Percentiles rank a stretch among this genome's conserved stretches.
Evolutionary conservation across 2,113 vertebrate species (phyloP).

Genomic region (Nyctibius bracteatus): DNA sequence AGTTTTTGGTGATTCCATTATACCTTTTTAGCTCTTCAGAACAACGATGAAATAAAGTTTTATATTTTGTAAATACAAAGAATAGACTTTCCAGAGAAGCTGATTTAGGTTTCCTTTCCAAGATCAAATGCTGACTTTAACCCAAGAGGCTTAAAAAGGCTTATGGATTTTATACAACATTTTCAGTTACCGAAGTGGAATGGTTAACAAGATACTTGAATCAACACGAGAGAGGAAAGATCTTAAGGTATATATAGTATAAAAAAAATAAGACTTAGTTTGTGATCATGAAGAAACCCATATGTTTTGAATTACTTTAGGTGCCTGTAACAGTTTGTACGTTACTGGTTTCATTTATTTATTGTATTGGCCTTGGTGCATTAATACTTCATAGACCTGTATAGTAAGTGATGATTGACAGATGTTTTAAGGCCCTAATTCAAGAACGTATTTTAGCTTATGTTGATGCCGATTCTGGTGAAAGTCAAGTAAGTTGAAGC

Average conservation of each 20-base stretch:
- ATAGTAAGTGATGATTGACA: conserved; percentile 13
- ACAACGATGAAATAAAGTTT: background rate
- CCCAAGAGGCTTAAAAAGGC: background rate
- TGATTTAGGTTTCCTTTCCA: background rate
- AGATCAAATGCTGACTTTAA: background rate
- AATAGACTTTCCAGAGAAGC: background rate
- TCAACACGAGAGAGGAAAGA: background rate
- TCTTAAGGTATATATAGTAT: background rate
- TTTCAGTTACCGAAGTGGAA: background rate
- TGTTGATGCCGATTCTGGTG: background rate
- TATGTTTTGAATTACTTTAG: conserved; percentile 27
- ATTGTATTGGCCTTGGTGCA: background rate
- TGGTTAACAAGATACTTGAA: background rate
- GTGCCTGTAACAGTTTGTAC: background rate
- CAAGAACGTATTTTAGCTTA: background rate
- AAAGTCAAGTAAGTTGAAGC: background rate
- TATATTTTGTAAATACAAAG: background rate
- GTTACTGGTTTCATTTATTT: conserved; percentile 11
- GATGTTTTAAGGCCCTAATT: background rate
- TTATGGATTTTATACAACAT: background rate
- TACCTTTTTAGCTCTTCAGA: background rate
- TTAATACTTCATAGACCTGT: background rate
- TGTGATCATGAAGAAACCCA: background rate
- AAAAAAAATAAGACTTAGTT: background rate
- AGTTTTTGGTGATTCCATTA: background rate